Evolutionary conservation across 2,797 vertebrate species (phyloP).

Genomic region (Jordanella pulchra): DNA sequence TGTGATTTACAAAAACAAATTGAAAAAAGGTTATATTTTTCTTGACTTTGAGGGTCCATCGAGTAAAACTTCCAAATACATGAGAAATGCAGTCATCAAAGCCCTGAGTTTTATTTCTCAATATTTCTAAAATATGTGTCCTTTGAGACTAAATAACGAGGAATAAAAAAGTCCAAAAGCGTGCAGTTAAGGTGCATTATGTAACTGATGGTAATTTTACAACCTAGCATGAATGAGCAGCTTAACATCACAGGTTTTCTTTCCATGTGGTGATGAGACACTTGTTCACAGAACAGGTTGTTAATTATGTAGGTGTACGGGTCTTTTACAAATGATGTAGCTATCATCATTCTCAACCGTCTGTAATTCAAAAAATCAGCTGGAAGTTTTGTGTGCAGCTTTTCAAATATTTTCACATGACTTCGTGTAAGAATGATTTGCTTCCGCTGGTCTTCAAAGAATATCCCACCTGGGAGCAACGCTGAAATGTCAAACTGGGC

Average conservation of each 20-base stretch:
- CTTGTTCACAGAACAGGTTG: neutral
- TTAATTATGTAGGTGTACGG: neutral
- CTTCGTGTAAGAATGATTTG: neutral
- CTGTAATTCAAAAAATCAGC: neutral
- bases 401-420: neutral
- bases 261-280: neutral
- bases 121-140: neutral
- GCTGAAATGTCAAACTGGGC: neutral
- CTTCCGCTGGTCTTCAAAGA: neutral
- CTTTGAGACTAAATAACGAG: neutral
- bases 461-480: slow-evolving; percentile 14
- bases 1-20: neutral
- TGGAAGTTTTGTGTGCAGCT: neutral
- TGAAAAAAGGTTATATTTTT: neutral
- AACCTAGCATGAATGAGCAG: neutral
- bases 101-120: neutral
- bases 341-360: slow-evolving; percentile 11
- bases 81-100: neutral
- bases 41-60: neutral
- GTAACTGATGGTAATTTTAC: neutral
- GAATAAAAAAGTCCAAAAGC: neutral
- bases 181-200: neutral
- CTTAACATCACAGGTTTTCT: neutral
- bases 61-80: neutral
- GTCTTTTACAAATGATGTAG: no score